These are phyloP conservation scores for Elephantulus edwardii DNA, from an alignment of 2,113 vertebrate genomes.

Conservation along the genomic window DNA sequence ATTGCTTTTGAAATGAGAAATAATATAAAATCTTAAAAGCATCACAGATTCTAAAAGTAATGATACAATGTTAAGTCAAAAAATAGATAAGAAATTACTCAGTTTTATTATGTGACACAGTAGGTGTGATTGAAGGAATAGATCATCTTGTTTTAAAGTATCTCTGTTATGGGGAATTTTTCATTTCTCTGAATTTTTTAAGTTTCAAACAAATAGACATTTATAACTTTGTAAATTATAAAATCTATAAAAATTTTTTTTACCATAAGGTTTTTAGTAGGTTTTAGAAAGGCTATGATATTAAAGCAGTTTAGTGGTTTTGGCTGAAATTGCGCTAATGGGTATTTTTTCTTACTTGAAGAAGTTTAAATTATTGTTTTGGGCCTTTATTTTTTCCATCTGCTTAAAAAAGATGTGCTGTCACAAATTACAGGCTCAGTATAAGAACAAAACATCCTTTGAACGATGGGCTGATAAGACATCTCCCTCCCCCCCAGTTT, in stretches of 20 bases:
- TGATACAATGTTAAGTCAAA: constrained; percentile 9
- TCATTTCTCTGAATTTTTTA: neutral
- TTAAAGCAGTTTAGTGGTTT: neutral
- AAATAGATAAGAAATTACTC: constrained; percentile 4
- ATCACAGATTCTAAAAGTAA: constrained; percentile 24
- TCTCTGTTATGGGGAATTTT: neutral
- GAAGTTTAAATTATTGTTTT: constrained; percentile 40
- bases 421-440: constrained; percentile 32
- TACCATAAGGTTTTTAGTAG: neutral
- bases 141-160: neutral
- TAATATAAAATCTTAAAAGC: neutral
- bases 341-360: neutral
- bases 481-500: too few species aligned
- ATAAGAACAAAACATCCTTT: constrained; percentile 56
- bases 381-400: constrained; percentile 41
- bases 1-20: constrained; percentile 55
- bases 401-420: constrained; percentile 20
- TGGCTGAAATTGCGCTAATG: neutral
- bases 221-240: constrained; percentile 20
- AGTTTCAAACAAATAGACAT: constrained; percentile 32
- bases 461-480: constrained; percentile 64
- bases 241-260: constrained; percentile 34
- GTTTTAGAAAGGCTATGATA: neutral
- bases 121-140: neutral
- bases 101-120: neutral